Base-by-base conservation (phyloP, 2,797 vertebrate genomes). In the Bufotes viridis region DNA sequence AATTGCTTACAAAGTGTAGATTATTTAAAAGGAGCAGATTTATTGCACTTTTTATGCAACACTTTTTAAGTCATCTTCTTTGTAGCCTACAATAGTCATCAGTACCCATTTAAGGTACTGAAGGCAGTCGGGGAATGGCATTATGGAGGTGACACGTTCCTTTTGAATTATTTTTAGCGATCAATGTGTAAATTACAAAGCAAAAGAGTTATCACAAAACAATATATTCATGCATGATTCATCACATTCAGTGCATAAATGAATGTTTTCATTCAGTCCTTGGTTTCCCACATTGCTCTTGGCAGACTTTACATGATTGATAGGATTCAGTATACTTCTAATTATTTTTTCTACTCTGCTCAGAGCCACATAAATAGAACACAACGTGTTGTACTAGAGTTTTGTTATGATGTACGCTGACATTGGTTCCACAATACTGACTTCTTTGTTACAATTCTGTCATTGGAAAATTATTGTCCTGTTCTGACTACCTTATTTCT, bases 291-390 rank as follows among this genome's bases (percentile, higher is more conserved):
- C 74, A 87, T 80, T 72, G 78, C 78, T 80, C 72, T 87, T 87
- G 85, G 78, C 85, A 87, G 20, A 74, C 65, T 69, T 87, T 87
- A 24, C 49, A 80, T 86, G 76, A 86, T 86, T 80, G 76, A 79
- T 86, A 67, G 72, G 65, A 87, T 87, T 67, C 63, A 80, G 76
- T 70, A 20, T 67, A 86, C 51, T 67, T 78, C 26, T 87, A 87
- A 87, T 81, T 87, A 57, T 80, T 69, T 81, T 72, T 53, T 70
- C 67, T 26, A 51, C 58, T 65, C 75, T 74, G 61, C 24, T 60
- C 65, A 60, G 53, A 81, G 57, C 29, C 63, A 58, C 85, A 80
- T 70, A 60, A 80, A 87, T 17, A 79, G 78, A 78, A 87, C 78
- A n/a, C 51, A 74, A 22, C 8, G 10, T 69, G 60, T 87, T 57